phyloP scores from a whole-genome alignment of 2,113 vertebrate genomes.

The Glaucidium brasilianum region DNA sequence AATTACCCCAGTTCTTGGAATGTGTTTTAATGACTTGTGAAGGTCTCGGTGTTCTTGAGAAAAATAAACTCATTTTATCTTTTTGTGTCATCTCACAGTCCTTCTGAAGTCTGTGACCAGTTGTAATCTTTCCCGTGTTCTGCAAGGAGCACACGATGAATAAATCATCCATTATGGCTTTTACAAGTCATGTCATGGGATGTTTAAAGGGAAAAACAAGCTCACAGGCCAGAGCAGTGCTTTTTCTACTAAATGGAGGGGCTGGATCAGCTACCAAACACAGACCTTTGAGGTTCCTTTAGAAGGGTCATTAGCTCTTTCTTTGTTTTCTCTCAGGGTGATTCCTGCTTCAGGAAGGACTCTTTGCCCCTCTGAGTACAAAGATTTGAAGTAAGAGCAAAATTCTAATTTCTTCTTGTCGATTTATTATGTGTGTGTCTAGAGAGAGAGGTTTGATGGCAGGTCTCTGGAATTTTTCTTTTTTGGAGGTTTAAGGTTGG shows the following conservation, averaged over 20 bases:
- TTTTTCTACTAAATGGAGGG: background rate
- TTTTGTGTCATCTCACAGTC: background rate
- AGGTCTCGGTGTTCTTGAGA: background rate
- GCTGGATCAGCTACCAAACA: background rate
- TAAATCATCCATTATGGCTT: background rate
- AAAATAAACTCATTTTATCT: conserved; percentile 19
- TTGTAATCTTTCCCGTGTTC: conserved; percentile 1
- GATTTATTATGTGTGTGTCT: background rate
- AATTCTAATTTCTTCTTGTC: background rate
- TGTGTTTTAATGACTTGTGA: background rate
- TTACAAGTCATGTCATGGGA: background rate
- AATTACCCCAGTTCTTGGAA: background rate
- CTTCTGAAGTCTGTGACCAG: background rate
- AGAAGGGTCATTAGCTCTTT: background rate
- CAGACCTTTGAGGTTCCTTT: background rate
- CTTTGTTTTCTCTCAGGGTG: background rate
- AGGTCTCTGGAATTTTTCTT: background rate
- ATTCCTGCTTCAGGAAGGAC: background rate
- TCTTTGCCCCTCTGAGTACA: background rate
- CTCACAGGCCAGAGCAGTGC: background rate
- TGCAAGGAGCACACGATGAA: background rate
- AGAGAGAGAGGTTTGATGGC: background rate
- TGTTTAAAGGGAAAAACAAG: background rate
- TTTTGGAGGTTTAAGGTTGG: background rate
- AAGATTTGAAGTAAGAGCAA: background rate